A percentile compares a stretch with the other conserved stretches of the same genome.
Evolutionary conservation across 2,797 vertebrate species (phyloP).

Genomic region (Ficedula albicollis): DNA sequence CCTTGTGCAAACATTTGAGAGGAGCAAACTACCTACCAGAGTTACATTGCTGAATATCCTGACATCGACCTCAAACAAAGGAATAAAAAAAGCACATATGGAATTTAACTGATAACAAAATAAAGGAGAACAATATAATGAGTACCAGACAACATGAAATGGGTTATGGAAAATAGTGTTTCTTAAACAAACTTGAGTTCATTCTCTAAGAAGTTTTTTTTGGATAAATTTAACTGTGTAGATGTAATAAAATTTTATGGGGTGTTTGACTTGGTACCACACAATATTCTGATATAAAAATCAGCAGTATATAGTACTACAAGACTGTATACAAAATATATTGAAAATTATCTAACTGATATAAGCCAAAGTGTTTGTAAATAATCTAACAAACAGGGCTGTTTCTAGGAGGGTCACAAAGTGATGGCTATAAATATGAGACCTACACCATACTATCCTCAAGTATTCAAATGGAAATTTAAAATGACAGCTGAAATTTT

Average conservation of each 20-base stretch:
- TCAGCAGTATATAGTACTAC: neutral
- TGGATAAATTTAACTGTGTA: slow-evolving; percentile 13
- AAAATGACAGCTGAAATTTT: neutral
- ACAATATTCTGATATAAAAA: slow-evolving; percentile 41
- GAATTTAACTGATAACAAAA: slow-evolving; percentile 59
- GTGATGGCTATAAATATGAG: neutral
- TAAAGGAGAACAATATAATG: slow-evolving; percentile 44
- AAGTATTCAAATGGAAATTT: neutral
- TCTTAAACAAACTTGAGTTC: slow-evolving; percentile 51
- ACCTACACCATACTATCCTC: neutral
- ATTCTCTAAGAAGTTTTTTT: slow-evolving; percentile 17
- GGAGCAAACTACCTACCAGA: slow-evolving; percentile 20
- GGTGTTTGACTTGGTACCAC: slow-evolving; percentile 46
- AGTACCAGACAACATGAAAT: slow-evolving; percentile 52
- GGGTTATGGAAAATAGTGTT: slow-evolving; percentile 34
- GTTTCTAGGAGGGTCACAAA: neutral
- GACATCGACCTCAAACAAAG: slow-evolving; percentile 39
- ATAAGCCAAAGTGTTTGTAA: neutral
- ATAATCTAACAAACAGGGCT: neutral
- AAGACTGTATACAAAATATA: neutral
- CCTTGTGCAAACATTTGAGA: neutral
- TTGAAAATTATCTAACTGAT: neutral
- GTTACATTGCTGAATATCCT: slow-evolving; percentile 3
- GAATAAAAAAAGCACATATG: slow-evolving; percentile 28
- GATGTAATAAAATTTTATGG: slow-evolving; percentile 46